Evolutionary conservation across 2,113 vertebrate species (phyloP), one percentile per base, ranked within the genome.

Genomic region (Mungos mungo): DNA sequence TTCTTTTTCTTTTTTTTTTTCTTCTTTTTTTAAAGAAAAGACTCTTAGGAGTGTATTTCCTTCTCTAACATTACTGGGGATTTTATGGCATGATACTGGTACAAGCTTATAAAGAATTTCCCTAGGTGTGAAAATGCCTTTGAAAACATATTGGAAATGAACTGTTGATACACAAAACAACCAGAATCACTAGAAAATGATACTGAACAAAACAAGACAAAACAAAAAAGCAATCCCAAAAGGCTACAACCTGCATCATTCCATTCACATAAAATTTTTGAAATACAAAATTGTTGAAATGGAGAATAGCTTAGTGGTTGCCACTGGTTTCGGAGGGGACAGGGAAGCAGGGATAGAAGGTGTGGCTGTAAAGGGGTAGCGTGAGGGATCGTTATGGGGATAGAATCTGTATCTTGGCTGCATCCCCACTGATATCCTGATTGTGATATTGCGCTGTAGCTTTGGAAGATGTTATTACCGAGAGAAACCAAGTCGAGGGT

Each of bases 51-150:
- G 38, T 21, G 27, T 89, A 33, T 87, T 93, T 83, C 45, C 33
- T 89, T 95, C 85, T 57, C 21, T 45, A 93, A 31, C 50, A 57
- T 41, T 65, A 5, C n/a, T 65, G 25, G 74, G 41, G 47, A 31
- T 74, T 86, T 80, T 74, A 16, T 47, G 68, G 77, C 5, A 31
- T 76, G 89, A 81, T 87, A 47, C 1, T 80, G 60, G 66, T 54
- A 68, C 33, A 85, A 77, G 14, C 45, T 90, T 15, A 15, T 65
- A n/a, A 87, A 63, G 52, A 69, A 47, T 47, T 87, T 82, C 14
- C 65, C 16, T 27, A 31, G 31, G 41, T 79, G 33, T 88, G 52
- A 81, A 90, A 84, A 84, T 88, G 19, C 35, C 54, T 93, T 96
- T 65, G 69, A 72, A 72, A 80, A 29, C n/a, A 66, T 41, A 4